phyloP scores from a whole-genome alignment of 2,888 invertebrate genomes.

The Itoplectis maculator region DNA sequence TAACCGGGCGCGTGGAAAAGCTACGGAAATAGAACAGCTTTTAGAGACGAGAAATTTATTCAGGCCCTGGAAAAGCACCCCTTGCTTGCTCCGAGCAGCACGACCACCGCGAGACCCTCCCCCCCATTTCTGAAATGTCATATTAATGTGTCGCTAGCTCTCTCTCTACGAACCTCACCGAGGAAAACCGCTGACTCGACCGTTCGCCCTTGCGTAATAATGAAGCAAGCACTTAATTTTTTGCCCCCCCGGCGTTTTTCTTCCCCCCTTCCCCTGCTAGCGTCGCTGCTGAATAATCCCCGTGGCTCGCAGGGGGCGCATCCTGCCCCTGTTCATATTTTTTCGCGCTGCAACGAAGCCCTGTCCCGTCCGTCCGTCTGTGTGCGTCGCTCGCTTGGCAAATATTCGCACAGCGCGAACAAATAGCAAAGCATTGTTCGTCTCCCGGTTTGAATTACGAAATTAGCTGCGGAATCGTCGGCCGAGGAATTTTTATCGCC shows the following conservation, averaged over 20 bases:
- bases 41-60: constrained; percentile 52
- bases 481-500: constrained; percentile 6
- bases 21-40: constrained; percentile 58
- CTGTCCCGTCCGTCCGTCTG: no score
- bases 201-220: constrained; percentile 51
- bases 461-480: constrained; percentile 4
- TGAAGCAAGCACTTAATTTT: constrained; percentile 58
- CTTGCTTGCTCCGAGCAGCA: constrained; percentile 31
- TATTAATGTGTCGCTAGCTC: constrained; percentile 48
- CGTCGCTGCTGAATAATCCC: no score
- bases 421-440: background rate
- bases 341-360: no score
- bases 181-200: constrained; percentile 37
- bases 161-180: constrained; percentile 24
- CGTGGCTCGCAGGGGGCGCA: no score
- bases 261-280: no score
- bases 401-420: constrained; percentile 25
- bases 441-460: constrained; percentile 21
- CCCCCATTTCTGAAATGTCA: constrained; percentile 46
- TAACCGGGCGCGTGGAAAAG: constrained; percentile 17
- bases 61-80: constrained; percentile 46
- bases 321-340: no score
- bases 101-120: constrained; percentile 1
- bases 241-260: constrained; percentile 18
- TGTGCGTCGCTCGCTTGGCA: constrained; percentile 24